Base-by-base conservation (phyloP, 2,797 vertebrate genomes). In the Holocentrus rufus region DNA sequence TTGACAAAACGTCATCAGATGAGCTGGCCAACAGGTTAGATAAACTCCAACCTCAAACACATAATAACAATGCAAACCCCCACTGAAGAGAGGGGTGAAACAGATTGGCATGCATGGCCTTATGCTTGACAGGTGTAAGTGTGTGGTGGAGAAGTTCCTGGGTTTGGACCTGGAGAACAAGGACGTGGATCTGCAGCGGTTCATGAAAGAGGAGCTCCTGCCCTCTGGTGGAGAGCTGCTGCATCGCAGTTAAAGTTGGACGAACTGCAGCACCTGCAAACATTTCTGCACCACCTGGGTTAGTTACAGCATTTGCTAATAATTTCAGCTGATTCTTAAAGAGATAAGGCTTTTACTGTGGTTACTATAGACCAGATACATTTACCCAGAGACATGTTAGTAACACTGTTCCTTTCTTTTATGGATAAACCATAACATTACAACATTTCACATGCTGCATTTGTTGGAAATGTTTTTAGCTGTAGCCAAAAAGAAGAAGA, bases 71-170 rank as follows among this genome's bases (percentile, higher is more conserved):
- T 30, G 1, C 10, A 68, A 36, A 36, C 0, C 42, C 49, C 66
- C 27, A 44, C 13, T 52, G 50, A n/a, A 47, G 17, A 72, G 27
- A n/a, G 18, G 2, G 47, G 18, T 14, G 34, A 57, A 9, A 39
- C 34, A 49, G 4, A 36, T 15, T 15, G n/a, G 20, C 39, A 31
- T 70, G 39, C 30, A n/a, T n/a, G n/a, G n/a, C n/a, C n/a, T n/a
- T 85, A 27, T 77, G 22, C 20, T 10, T 39, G 61, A 65, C 85
- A 98, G 96, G 80, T 98, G 94, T 87, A 92, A 86, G 74, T 81
- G 80, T 47, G 42, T 98, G 65, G 95, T 97, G 81, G 94, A 95
- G 59, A 95, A 88, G 67, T 99, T 99, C 87, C 91, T 98, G 79
- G 69, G 79, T 69, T 86, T 98, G 20, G 93, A 98, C 82, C 92